Evolutionary conservation across 2,113 vertebrate species (phyloP).

Genomic region (Lonchura striata): DNA sequence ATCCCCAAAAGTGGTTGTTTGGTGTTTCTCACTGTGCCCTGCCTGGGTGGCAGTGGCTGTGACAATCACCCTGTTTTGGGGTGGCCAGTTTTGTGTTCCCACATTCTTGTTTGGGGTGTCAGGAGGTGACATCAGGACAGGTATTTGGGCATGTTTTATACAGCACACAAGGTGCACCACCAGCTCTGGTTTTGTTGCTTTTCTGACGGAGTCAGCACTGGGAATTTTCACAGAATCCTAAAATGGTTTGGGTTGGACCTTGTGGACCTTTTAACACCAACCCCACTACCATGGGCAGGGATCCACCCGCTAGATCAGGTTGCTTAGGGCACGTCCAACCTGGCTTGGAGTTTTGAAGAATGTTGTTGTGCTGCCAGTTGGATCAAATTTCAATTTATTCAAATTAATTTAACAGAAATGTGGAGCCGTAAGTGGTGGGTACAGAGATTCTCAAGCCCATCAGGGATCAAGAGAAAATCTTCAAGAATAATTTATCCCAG

Average conservation of each 20-base stretch:
- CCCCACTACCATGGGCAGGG: not conserved
- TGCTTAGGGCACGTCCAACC: not conserved
- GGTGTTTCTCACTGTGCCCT: not conserved
- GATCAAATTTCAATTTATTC: not conserved
- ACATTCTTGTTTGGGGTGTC: accelerated
- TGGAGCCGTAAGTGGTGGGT: not conserved
- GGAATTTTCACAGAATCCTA: not conserved
- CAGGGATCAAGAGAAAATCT: not conserved
- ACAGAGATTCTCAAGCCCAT: not conserved
- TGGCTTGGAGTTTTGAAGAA: not conserved
- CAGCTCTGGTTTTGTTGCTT: not conserved
- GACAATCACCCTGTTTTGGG: not conserved
- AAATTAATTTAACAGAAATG: accelerated
- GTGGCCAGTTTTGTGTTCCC: not conserved
- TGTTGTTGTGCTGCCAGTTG: not conserved
- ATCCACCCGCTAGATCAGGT: not conserved
- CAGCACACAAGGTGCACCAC: not conserved
- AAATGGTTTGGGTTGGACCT: not conserved
- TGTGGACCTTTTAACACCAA: not conserved
- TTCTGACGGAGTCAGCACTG: not conserved
- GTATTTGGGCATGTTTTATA: accelerated
- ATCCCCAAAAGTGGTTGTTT: not conserved
- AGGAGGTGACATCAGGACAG: not conserved
- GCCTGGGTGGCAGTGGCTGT: not conserved
- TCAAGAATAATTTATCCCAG: not conserved